A percentile compares a stretch with the other conserved stretches of the same genome.
Evolutionary conservation across 2,113 vertebrate species (phyloP).

Genomic region (Eidolon helvum): DNA sequence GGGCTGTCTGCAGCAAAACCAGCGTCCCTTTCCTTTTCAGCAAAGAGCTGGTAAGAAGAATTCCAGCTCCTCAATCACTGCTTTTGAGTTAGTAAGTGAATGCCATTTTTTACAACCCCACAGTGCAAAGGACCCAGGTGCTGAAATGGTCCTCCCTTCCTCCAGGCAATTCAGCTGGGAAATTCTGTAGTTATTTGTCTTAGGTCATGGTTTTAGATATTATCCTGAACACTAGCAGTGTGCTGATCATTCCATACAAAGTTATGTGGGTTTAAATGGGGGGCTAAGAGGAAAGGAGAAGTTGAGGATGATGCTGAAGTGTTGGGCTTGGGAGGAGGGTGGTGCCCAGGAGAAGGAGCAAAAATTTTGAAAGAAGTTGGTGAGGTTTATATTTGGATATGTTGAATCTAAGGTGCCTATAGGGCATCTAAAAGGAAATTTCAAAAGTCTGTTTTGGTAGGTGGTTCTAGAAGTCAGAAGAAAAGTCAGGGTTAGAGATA

Average conservation of each 20-base stretch:
- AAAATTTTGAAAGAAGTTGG: background rate
- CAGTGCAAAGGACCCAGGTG: background rate
- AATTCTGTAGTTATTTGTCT: background rate
- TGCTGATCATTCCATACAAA: background rate
- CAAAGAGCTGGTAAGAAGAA: conserved; percentile 92
- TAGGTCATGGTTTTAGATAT: background rate
- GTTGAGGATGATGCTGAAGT: background rate
- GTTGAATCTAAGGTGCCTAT: background rate
- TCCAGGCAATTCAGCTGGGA: background rate
- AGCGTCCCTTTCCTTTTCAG: conserved; percentile 96
- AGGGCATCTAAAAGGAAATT: background rate
- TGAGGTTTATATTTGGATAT: background rate
- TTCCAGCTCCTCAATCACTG: background rate
- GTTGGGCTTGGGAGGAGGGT: background rate
- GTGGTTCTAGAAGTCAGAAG: background rate
- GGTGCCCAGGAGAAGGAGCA: background rate
- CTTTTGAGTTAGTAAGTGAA: conserved; percentile 30
- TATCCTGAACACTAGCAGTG: background rate
- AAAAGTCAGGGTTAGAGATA: background rate
- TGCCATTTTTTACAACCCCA: background rate
- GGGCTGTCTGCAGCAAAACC: conserved; percentile 94
- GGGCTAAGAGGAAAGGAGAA: background rate
- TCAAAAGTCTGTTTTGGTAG: background rate
- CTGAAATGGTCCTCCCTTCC: background rate
- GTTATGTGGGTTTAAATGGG: background rate